Evolutionary conservation across 2,113 vertebrate species (phyloP).

Genomic region (Colinus virginianus): DNA sequence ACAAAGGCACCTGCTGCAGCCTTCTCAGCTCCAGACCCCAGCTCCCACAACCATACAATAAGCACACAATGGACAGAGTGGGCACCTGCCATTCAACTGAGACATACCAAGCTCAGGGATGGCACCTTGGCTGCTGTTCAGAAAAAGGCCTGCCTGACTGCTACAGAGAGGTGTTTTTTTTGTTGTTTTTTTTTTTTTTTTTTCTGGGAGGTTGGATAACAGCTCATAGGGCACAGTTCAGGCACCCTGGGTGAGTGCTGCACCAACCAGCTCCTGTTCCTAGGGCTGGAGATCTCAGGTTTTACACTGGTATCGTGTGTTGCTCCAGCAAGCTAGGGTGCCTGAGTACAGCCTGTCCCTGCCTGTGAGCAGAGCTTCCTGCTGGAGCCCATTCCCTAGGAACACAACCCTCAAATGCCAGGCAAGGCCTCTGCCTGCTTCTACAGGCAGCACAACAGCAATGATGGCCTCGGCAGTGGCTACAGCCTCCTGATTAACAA

Average conservation of each 20-base stretch:
- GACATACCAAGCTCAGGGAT: neutral
- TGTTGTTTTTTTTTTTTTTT: no score
- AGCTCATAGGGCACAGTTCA: neutral
- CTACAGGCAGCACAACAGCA: accelerated
- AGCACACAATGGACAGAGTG: accelerated
- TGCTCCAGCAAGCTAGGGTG: neutral
- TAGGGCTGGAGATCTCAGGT: accelerated
- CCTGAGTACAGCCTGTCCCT: neutral
- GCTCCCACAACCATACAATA: neutral
- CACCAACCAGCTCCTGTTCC: neutral
- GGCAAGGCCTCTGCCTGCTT: neutral
- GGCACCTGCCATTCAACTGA: accelerated
- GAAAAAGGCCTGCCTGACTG: neutral
- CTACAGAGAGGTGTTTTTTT: neutral
- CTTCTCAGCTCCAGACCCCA: accelerated
- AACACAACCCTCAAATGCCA: accelerated
- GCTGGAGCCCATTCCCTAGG: neutral
- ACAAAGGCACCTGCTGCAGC: accelerated
- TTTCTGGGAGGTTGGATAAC: accelerated
- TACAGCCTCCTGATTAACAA: neutral
- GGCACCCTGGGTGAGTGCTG: neutral
- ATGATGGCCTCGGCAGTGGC: accelerated
- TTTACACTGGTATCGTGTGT: accelerated
- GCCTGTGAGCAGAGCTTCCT: no score
- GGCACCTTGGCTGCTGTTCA: neutral